These are phyloP conservation scores for Macrosteles quadrilineatus DNA, from an alignment of 1,140 invertebrate genomes.

Conservation along the genomic window DNA sequence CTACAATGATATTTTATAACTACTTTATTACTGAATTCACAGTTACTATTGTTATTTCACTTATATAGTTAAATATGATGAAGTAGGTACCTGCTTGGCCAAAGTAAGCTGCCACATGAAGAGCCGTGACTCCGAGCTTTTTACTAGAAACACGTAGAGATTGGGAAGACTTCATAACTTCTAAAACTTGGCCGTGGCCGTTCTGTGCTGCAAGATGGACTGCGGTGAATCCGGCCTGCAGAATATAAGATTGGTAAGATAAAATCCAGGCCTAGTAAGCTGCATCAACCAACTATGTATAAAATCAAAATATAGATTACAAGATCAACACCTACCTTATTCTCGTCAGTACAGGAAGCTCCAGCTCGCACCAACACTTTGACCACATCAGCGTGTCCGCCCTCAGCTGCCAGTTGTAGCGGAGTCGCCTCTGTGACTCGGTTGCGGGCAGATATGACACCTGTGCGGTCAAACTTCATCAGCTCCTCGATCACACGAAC, in stretches of 20 bases:
- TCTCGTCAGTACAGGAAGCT: slow-evolving; percentile 95
- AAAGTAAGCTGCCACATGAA: slow-evolving; percentile 97
- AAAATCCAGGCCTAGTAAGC: too few relatives aligned
- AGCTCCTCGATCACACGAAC: slow-evolving; percentile 97
- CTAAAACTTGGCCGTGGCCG: slow-evolving; percentile 91
- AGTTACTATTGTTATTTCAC: too few relatives aligned
- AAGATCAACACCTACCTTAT: slow-evolving; percentile 71
- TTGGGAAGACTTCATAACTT: slow-evolving; percentile 84
- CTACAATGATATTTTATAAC: too few relatives aligned
- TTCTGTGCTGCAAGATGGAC: slow-evolving; percentile 95
- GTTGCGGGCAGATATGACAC: slow-evolving; percentile 94
- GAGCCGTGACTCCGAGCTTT: slow-evolving; percentile 93
- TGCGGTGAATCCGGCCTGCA: slow-evolving; percentile 86
- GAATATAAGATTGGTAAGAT: too few relatives aligned
- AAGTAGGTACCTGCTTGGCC: slow-evolving; percentile 92
- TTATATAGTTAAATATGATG: too few relatives aligned
- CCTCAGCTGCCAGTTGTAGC: slow-evolving; percentile 94
- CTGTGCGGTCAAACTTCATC: slow-evolving; percentile 96
- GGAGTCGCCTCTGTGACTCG: slow-evolving; percentile 95
- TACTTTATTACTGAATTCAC: too few relatives aligned
- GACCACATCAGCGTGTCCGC: slow-evolving; percentile 93
- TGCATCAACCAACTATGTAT: too few relatives aligned
- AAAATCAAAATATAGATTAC: too few relatives aligned
- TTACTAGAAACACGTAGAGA: slow-evolving; percentile 87
- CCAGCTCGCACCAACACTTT: slow-evolving; percentile 91